Conservation (phyloP, 30 jellyfish, hydroid and myxozoan species). For the Mastigias papua region DNA sequence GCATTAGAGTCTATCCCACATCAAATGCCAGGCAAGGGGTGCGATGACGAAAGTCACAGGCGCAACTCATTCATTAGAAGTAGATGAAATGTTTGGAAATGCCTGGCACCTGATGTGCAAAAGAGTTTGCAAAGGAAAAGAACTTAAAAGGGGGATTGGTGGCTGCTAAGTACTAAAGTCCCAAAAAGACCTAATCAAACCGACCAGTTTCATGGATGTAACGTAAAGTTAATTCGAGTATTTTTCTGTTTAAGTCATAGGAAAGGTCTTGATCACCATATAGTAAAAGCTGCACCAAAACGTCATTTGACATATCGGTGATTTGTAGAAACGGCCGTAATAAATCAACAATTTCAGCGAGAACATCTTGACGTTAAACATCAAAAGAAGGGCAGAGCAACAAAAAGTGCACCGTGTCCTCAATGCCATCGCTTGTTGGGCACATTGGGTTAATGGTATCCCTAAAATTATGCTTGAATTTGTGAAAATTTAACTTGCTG, state of each 20-base stretch:
- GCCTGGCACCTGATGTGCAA: too few relatives aligned
- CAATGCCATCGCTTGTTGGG: slow-evolving; percentile 44
- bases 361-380: slow-evolving; percentile 1
- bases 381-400: slow-evolving; percentile 53
- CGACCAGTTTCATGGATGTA: slow-evolving; percentile 37
- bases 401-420: slow-evolving; percentile 44
- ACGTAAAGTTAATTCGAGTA: slow-evolving; percentile 18
- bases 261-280: slow-evolving; percentile 37
- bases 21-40: too few relatives aligned
- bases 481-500: slow-evolving; percentile 17
- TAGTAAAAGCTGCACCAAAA: slow-evolving; percentile 16
- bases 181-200: too few relatives aligned
- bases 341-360: slow-evolving; percentile 6
- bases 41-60: too few relatives aligned
- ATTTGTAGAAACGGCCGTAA: background rate
- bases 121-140: too few relatives aligned
- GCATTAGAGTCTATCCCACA: too few relatives aligned
- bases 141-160: too few relatives aligned
- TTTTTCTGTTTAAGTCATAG: slow-evolving; percentile 4
- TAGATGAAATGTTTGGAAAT: too few relatives aligned
- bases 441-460: slow-evolving; percentile 47
- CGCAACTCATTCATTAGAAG: too few relatives aligned
- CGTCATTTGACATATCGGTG: slow-evolving; percentile 1
- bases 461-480: slow-evolving; percentile 29
- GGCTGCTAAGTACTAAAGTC: too few relatives aligned